Percentiles rank a stretch among this genome's conserved stretches.
phyloP scores from a whole-genome alignment of 2,888 invertebrate species.

The Scrobipalpa atriplicella region DNA sequence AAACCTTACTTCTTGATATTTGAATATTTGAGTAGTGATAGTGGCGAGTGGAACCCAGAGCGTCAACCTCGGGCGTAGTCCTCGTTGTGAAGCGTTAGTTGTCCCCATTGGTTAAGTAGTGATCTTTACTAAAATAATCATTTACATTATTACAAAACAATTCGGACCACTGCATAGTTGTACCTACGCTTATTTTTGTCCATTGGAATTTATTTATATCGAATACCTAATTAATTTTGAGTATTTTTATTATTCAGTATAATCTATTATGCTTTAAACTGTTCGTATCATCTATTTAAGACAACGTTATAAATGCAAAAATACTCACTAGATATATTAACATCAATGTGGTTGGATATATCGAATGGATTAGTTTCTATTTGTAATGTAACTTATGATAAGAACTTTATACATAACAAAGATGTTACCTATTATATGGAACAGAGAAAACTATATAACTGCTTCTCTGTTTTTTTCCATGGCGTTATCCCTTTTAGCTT shows the following conservation, averaged over 20 bases:
- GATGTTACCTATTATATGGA: background rate
- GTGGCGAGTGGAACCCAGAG: background rate
- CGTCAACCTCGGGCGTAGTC: conserved; percentile 36
- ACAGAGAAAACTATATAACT: background rate
- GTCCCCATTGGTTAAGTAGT: conserved; percentile 61
- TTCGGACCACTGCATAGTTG: conserved; percentile 71
- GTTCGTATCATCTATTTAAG: conserved; percentile 40
- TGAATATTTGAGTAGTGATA: background rate
- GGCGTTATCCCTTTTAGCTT: background rate
- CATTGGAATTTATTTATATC: conserved; percentile 62
- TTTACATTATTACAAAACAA: conserved; percentile 49
- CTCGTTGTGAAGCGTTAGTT: conserved; percentile 72
- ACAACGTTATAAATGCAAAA: conserved; percentile 55
- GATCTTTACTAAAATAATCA: conserved; percentile 59
- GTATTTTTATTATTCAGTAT: conserved; percentile 68
- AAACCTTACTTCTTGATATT: background rate
- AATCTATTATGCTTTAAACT: conserved; percentile 55
- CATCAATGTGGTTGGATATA: conserved; percentile 22
- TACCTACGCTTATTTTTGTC: conserved; percentile 67
- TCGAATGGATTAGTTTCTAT: conserved; percentile 24
- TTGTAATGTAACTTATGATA: conserved; percentile 1
- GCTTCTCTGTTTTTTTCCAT: background rate
- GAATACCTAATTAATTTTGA: conserved; percentile 59
- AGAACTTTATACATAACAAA: background rate
- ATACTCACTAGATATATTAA: conserved; percentile 42